A percentile compares a stretch with the other conserved stretches of the same genome.
Conservation (phyloP, 1,140 invertebrate species). For the Tetragnatha versicolor region DNA sequence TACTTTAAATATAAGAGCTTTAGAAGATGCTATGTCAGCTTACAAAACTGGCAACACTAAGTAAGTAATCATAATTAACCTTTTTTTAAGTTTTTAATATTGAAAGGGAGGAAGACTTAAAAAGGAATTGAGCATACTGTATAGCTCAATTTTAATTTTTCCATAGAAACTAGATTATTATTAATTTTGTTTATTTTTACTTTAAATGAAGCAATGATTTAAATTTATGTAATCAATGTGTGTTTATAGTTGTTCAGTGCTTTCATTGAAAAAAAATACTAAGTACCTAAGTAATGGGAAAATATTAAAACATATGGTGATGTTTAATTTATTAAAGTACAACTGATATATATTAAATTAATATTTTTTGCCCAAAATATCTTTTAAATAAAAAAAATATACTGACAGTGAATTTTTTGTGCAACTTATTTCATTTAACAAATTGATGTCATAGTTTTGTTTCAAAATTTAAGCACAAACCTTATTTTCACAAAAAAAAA, state of each 20-base stretch:
- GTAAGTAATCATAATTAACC: neutral
- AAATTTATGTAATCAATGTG: neutral
- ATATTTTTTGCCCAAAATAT: neutral
- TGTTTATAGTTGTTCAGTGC: neutral
- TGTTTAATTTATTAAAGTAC: too few species aligned
- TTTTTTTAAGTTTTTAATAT: neutral
- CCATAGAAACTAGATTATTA: neutral
- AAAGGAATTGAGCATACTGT: neutral
- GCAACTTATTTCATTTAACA: neutral
- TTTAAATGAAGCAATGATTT: neutral
- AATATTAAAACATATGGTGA: too few species aligned
- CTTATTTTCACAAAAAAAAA: neutral
- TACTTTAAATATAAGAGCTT: slow-evolving; percentile 42
- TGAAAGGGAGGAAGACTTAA: neutral
- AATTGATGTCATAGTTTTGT: neutral
- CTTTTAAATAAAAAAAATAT: neutral
- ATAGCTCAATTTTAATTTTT: neutral
- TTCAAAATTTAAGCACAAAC: neutral
- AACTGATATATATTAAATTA: too few species aligned
- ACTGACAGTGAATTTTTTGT: neutral
- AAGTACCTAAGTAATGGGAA: too few species aligned
- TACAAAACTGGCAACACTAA: slow-evolving; percentile 42
- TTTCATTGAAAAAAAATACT: too few species aligned
- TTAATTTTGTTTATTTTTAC: neutral
- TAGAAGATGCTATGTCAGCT: slow-evolving; percentile 53